Evolutionary conservation across 2,113 vertebrate species (phyloP).

Genomic region (Scytalopus superciliaris): DNA sequence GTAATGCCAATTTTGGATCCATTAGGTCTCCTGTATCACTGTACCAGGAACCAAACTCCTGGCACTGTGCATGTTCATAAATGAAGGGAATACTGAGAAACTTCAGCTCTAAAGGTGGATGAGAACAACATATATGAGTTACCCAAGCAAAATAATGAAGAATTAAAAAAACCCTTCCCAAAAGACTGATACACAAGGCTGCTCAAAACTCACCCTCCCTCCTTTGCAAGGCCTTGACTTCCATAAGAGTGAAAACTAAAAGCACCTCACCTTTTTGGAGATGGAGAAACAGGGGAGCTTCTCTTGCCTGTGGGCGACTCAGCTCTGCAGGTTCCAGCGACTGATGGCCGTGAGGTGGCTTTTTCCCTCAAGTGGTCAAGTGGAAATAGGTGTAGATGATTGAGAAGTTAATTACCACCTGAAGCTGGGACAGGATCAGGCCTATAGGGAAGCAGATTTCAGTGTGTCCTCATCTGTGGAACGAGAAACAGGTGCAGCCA

Average conservation of each 20-base stretch:
- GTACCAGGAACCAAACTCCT: not conserved
- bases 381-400: not conserved
- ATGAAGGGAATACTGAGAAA: not conserved
- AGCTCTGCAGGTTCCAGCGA: not conserved
- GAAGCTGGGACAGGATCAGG: not conserved
- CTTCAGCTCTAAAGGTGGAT: not conserved
- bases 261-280: not conserved
- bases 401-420: conserved; percentile 2
- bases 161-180: not conserved
- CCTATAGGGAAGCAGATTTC: not conserved
- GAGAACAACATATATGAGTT: not conserved
- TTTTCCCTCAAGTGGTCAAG: not conserved
- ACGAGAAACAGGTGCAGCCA: conserved; percentile 6
- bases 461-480: not conserved
- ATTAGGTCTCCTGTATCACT: not conserved
- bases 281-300: not conserved
- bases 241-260: not conserved
- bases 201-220: not conserved
- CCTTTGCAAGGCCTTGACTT: not conserved
- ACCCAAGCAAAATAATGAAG: not conserved
- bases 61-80: not conserved
- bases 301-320: not conserved
- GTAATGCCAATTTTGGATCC: not conserved
- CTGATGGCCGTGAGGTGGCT: not conserved
- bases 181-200: not conserved